These are phyloP conservation scores for Hoplodrina blanda DNA, from an alignment of 2,888 invertebrate genomes.

Conservation along the genomic window DNA sequence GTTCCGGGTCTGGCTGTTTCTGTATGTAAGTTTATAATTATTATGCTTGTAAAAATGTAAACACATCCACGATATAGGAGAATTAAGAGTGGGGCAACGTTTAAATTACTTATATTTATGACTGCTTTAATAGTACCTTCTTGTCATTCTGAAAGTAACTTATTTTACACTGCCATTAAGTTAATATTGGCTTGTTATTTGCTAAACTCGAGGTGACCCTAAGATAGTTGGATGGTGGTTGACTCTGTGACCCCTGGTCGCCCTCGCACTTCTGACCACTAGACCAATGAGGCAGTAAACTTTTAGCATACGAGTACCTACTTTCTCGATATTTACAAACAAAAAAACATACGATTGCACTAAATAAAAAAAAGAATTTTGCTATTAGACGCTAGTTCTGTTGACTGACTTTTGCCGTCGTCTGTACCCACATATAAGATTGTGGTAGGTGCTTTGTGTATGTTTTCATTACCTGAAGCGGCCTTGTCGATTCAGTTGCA, in stretches of 20 bases:
- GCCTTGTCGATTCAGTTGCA: slow-evolving; percentile 81
- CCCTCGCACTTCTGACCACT: neutral
- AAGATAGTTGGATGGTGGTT: neutral
- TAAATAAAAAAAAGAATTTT: neutral
- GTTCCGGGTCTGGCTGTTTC: no score
- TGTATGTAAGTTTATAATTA: no score
- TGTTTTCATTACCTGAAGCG: slow-evolving; percentile 67
- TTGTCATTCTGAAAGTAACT: no score
- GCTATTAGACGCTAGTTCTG: neutral
- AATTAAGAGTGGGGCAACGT: no score
- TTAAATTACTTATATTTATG: no score
- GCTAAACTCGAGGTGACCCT: no score
- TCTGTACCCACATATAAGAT: slow-evolving; percentile 67
- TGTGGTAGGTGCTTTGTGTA: slow-evolving; percentile 60
- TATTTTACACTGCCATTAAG: no score
- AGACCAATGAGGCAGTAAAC: neutral
- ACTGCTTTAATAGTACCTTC: no score
- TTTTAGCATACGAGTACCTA: neutral
- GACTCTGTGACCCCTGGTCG: neutral
- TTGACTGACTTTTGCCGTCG: slow-evolving; percentile 37
- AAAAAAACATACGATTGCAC: neutral
- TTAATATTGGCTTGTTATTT: no score
- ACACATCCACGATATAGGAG: no score
- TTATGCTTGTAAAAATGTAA: no score
- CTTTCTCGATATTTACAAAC: neutral